Evolutionary conservation across 1,140 invertebrate species (phyloP).

Genomic region (Idris sp.): DNA sequence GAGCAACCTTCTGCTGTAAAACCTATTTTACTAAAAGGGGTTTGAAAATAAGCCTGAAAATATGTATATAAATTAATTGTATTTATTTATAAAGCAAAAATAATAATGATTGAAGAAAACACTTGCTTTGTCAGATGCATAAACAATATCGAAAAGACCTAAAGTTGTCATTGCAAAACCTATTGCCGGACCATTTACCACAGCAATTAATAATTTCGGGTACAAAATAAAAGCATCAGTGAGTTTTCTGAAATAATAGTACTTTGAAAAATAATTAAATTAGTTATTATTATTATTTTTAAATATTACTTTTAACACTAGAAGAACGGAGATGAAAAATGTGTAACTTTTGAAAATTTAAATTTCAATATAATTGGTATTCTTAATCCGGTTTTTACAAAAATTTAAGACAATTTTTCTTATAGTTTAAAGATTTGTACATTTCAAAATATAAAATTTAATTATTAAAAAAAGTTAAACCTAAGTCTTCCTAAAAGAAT

Average conservation of each 20-base stretch:
- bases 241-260: slow-evolving; percentile 80
- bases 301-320: background rate
- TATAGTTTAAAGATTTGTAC: no score
- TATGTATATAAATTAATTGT: background rate
- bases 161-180: slow-evolving; percentile 92
- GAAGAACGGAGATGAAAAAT: no score
- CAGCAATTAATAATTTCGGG: slow-evolving; percentile 91
- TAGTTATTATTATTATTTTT: background rate
- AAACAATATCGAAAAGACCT: slow-evolving; percentile 92
- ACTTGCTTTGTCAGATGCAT: slow-evolving; percentile 90
- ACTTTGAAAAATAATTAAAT: slow-evolving; percentile 2
- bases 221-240: slow-evolving; percentile 90
- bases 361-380: no score
- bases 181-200: slow-evolving; percentile 96
- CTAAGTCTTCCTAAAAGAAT: no score
- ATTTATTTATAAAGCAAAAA: background rate
- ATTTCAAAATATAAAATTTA: no score
- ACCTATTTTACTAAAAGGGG: slow-evolving; percentile 90
- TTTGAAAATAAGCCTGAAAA: slow-evolving; percentile 88
- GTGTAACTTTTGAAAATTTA: no score
- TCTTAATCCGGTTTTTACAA: no score
- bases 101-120: no score
- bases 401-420: no score
- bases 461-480: no score
- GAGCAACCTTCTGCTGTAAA: slow-evolving; percentile 91